Conservation (phyloP, 2,113 vertebrate genomes). For the Thamnophis sirtalis region DNA sequence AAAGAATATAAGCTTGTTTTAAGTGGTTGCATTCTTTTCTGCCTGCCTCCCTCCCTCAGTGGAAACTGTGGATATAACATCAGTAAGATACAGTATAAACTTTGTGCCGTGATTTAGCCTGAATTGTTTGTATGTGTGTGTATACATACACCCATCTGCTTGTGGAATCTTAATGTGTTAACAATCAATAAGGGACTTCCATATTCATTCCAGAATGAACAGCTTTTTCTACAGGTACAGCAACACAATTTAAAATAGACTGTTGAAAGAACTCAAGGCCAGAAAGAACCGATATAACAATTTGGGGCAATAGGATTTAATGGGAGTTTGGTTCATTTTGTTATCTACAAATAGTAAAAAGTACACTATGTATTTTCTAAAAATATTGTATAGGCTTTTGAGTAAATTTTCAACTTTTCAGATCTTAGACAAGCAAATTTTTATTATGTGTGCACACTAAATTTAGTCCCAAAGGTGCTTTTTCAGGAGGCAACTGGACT, state of each 20-base stretch:
- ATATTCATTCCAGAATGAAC: neutral
- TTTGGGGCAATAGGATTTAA: neutral
- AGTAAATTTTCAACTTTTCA: neutral
- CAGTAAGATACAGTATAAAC: neutral
- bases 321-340: neutral
- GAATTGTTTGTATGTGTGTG: neutral
- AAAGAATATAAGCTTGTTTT: neutral
- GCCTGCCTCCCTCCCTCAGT: neutral
- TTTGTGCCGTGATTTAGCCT: neutral
- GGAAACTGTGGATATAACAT: neutral
- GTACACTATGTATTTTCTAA: neutral
- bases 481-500: too few species aligned
- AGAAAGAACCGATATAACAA: neutral
- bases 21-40: neutral
- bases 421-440: neutral
- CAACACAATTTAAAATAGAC: neutral
- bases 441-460: neutral
- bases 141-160: neutral
- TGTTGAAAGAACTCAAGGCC: neutral
- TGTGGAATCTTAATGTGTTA: neutral
- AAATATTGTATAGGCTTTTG: slow-evolving; percentile 13
- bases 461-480: too few species aligned
- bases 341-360: slow-evolving; percentile 2
- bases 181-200: neutral
- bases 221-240: neutral